A percentile compares a stretch with the other conserved stretches of the same genome.
Conservation (phyloP, 2,113 vertebrate genomes). For the Bostrychus sinensis region DNA sequence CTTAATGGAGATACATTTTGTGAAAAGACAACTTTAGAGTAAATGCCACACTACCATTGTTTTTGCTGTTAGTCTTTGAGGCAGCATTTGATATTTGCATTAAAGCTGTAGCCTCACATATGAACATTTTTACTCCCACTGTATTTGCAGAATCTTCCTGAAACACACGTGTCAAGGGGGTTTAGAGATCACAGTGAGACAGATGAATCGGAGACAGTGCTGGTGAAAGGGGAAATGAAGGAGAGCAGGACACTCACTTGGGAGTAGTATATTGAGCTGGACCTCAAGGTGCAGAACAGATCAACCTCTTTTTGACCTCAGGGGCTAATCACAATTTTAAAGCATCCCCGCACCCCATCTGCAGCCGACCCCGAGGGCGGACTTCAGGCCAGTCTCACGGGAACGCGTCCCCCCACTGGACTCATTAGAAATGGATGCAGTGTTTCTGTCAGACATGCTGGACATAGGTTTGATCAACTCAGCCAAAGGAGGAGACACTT, state of each 20-base stretch:
- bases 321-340: conserved; percentile 76
- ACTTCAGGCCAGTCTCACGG: conserved; percentile 41
- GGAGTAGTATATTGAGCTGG: conserved; percentile 62
- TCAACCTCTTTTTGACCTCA: conserved; percentile 62
- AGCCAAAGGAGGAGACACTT: conserved; percentile 32
- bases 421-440: conserved; percentile 64
- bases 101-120: not conserved
- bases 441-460: conserved; percentile 45
- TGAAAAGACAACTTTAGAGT: no score
- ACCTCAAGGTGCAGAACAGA: conserved; percentile 58
- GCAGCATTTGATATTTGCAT: no score
- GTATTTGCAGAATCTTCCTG: not conserved
- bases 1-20: no score
- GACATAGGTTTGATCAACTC: conserved; percentile 51
- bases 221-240: conserved; percentile 57
- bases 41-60: no score
- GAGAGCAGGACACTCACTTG: conserved; percentile 54
- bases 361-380: conserved; percentile 50
- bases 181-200: conserved; percentile 1
- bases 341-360: conserved; percentile 55
- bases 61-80: no score
- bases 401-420: conserved; percentile 50
- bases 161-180: not conserved
- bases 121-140: not conserved
- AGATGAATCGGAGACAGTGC: conserved; percentile 30